phyloP scores from a whole-genome alignment of 2,888 invertebrate species.

The Drosophila quinaria region DNA sequence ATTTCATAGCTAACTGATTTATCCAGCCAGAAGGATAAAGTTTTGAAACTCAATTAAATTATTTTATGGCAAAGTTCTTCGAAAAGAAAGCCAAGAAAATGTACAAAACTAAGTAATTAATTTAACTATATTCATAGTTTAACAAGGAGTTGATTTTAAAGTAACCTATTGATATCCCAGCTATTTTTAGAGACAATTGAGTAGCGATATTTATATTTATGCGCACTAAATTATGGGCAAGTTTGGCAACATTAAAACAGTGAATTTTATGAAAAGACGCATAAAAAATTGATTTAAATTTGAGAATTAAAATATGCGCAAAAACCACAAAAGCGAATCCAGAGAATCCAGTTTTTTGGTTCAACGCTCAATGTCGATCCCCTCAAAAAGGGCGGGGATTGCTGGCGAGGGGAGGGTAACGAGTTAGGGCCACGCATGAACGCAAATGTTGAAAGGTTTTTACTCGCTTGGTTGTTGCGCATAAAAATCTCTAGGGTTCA shows the following conservation, averaged over 20 bases:
- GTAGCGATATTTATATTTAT: background rate
- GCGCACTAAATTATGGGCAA: background rate
- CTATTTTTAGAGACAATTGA: background rate
- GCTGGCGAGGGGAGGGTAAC: slow-evolving; percentile 8
- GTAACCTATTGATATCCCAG: background rate
- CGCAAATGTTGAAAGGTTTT: slow-evolving; percentile 68
- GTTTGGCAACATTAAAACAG: slow-evolving; percentile 37
- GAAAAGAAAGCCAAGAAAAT: background rate
- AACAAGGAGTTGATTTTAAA: background rate
- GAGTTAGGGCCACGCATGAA: slow-evolving; percentile 63
- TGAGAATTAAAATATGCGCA: slow-evolving; percentile 44
- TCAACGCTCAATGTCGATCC: slow-evolving; percentile 40
- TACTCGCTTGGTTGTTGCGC: slow-evolving; percentile 31
- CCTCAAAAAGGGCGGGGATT: slow-evolving; percentile 9
- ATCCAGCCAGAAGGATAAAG: too few species aligned
- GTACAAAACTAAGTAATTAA: too few species aligned
- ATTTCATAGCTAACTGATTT: too few species aligned
- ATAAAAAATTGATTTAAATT: slow-evolving; percentile 65
- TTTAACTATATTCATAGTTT: background rate
- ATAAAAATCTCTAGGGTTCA: slow-evolving; percentile 53
- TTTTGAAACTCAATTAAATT: too few species aligned
- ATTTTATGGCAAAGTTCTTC: too few species aligned
- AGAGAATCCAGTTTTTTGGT: slow-evolving; percentile 54
- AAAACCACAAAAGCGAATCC: slow-evolving; percentile 43
- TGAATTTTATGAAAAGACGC: slow-evolving; percentile 31